Conservation (phyloP, 2,888 invertebrate genomes). For the Phragmatobia fuliginosa region DNA sequence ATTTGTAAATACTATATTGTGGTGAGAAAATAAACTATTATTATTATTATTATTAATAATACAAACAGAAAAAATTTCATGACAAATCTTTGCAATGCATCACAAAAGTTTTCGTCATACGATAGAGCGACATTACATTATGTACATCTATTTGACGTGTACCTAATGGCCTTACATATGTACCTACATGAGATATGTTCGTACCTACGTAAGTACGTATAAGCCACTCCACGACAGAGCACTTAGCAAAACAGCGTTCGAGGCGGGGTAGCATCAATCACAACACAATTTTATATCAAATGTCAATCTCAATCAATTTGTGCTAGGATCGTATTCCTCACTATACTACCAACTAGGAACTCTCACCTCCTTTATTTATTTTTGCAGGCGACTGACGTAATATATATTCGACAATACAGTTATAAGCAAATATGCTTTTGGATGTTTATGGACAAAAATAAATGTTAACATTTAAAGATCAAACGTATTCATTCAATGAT, state of each 20-base stretch:
- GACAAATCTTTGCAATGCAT: not conserved
- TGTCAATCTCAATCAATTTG: slow-evolving; percentile 87
- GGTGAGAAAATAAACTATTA: no score
- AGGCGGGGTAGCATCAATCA: slow-evolving; percentile 85
- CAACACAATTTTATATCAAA: slow-evolving; percentile 87
- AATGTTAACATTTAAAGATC: slow-evolving; percentile 15
- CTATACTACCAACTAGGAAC: slow-evolving; percentile 65
- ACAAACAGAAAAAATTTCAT: not conserved
- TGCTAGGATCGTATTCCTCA: slow-evolving; percentile 80
- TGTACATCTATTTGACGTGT: slow-evolving; percentile 44
- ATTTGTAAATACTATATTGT: no score
- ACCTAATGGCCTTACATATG: slow-evolving; percentile 56
- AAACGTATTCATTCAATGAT: slow-evolving; percentile 14
- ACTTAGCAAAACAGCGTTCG: slow-evolving; percentile 79
- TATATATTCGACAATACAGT: slow-evolving; percentile 36
- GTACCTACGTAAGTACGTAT: slow-evolving; percentile 53
- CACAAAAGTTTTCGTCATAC: not conserved
- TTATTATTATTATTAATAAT: no score
- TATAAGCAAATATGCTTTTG: slow-evolving; percentile 40
- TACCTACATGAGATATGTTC: slow-evolving; percentile 50
- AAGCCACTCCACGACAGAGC: slow-evolving; percentile 79
- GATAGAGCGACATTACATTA: slow-evolving; percentile 31
- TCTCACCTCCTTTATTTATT: slow-evolving; percentile 61
- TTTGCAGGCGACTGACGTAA: slow-evolving; percentile 42
- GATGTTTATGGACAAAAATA: slow-evolving; percentile 23